A percentile compares a stretch with the other conserved stretches of the same genome.
phyloP scores from a whole-genome alignment of 1,140 invertebrate genomes.

The Macrotrachela quadricornifera region DNA sequence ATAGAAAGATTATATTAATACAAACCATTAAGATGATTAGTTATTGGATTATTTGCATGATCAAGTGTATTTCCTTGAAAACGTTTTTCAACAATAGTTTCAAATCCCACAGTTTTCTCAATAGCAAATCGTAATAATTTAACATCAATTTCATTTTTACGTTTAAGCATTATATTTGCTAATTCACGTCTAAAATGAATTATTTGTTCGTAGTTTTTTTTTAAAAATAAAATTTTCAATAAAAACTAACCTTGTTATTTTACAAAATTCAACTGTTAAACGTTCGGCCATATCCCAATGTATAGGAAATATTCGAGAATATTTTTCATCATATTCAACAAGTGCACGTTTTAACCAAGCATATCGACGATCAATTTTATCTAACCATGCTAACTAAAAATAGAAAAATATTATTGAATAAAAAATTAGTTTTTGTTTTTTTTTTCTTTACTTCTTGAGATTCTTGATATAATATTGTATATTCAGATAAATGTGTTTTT shows the following conservation, averaged over 20 bases:
- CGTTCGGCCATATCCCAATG: constrained; percentile 83
- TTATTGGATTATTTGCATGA: constrained; percentile 9
- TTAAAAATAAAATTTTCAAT: background rate
- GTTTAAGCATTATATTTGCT: constrained; percentile 57
- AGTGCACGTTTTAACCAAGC: constrained; percentile 87
- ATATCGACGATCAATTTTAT: constrained; percentile 79
- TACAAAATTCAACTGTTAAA: constrained; percentile 76
- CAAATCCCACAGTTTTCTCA: constrained; percentile 77
- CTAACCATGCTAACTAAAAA: constrained; percentile 58
- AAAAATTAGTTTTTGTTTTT: background rate
- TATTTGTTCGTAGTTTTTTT: background rate
- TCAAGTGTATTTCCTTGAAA: constrained; percentile 54
- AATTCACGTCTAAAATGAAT: constrained; percentile 42
- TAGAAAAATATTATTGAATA: background rate
- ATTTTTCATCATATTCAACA: constrained; percentile 81
- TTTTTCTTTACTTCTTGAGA: constrained; percentile 49
- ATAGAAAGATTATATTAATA: too few species aligned
- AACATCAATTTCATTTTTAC: constrained; percentile 56
- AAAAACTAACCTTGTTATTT: constrained; percentile 36
- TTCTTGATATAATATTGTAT: constrained; percentile 72
- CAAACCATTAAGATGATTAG: too few species aligned
- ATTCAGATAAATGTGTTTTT: constrained; percentile 64
- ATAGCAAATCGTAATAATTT: constrained; percentile 81
- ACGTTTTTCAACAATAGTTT: constrained; percentile 60
- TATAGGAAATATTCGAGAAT: constrained; percentile 64